Evolutionary conservation across 2,797 vertebrate genomes (phyloP).

Genomic region (Avahi laniger): DNA sequence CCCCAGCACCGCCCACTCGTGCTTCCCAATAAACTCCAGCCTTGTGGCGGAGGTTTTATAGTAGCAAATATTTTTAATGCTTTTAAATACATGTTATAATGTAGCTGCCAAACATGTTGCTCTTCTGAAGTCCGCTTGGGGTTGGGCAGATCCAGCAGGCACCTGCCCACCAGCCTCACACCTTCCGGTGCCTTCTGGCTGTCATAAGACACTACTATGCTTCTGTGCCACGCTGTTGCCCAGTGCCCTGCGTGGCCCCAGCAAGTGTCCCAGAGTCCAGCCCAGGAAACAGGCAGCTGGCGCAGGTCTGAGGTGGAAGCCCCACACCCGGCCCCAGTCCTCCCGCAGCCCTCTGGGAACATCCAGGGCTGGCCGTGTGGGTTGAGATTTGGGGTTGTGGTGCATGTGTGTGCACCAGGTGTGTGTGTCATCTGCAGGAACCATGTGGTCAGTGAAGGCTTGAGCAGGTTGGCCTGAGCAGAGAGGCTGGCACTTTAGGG

Average conservation of each 20-base stretch:
- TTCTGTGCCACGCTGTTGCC: background rate
- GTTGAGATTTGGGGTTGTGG: background rate
- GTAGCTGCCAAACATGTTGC: conserved; percentile 74
- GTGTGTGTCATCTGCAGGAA: background rate
- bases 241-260: background rate
- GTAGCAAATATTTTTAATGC: conserved; percentile 80
- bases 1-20: background rate
- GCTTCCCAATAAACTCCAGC: conserved; percentile 81
- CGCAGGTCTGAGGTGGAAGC: background rate
- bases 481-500: background rate
- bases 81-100: conserved; percentile 72
- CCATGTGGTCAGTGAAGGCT: background rate
- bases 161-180: background rate
- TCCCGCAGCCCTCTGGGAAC: background rate
- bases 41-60: conserved; percentile 75
- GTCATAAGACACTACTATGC: background rate
- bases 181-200: accelerated
- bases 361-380: background rate
- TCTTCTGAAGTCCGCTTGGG: conserved; percentile 28
- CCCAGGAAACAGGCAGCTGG: too few relatives aligned
- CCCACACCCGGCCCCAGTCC: background rate
- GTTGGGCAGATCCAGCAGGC: background rate
- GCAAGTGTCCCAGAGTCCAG: background rate
- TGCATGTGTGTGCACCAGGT: background rate
- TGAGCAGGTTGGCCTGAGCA: background rate